These are phyloP conservation scores for Zoanthus solanderi DNA, from an alignment of 92 coral and sea anemone genomes.

Conservation along the genomic window DNA sequence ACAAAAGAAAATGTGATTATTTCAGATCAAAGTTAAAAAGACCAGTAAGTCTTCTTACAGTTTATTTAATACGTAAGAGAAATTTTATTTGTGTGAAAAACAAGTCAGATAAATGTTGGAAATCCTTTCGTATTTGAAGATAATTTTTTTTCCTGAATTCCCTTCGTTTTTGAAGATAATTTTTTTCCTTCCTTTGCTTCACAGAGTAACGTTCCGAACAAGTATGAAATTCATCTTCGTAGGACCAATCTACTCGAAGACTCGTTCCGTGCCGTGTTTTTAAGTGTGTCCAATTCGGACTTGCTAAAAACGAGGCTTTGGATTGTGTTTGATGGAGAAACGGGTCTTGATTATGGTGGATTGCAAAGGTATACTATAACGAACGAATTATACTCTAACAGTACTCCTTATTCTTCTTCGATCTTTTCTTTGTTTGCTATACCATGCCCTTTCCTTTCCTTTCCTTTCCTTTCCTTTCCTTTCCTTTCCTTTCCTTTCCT, in stretches of 20 bases:
- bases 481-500: too few relatives aligned
- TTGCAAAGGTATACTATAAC: slow-evolving; percentile 77
- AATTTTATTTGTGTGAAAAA: not conserved
- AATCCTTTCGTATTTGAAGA: not conserved
- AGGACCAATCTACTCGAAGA: slow-evolving; percentile 88
- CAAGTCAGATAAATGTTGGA: too few relatives aligned
- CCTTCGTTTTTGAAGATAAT: not conserved
- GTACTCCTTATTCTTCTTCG: not conserved
- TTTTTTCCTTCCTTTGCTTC: not conserved
- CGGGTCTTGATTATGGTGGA: slow-evolving; percentile 99
- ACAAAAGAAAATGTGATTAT: slow-evolving; percentile 96
- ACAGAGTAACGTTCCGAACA: slow-evolving; percentile 95
- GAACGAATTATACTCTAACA: not conserved
- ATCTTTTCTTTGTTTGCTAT: too few relatives aligned
- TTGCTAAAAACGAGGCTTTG: slow-evolving; percentile 90
- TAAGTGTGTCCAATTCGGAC: slow-evolving; percentile 81
- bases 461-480: too few relatives aligned
- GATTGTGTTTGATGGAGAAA: slow-evolving; percentile 98
- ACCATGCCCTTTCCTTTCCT: too few relatives aligned
- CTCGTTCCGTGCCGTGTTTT: slow-evolving; percentile 88
- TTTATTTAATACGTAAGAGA: not conserved
- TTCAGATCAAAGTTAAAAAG: slow-evolving; percentile 95
- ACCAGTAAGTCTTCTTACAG: slow-evolving; percentile 82
- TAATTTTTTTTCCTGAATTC: not conserved
- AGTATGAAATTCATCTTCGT: slow-evolving; percentile 93